Base-by-base conservation (phyloP, 1,140 invertebrate genomes). In the Eumaeus atala region DNA sequence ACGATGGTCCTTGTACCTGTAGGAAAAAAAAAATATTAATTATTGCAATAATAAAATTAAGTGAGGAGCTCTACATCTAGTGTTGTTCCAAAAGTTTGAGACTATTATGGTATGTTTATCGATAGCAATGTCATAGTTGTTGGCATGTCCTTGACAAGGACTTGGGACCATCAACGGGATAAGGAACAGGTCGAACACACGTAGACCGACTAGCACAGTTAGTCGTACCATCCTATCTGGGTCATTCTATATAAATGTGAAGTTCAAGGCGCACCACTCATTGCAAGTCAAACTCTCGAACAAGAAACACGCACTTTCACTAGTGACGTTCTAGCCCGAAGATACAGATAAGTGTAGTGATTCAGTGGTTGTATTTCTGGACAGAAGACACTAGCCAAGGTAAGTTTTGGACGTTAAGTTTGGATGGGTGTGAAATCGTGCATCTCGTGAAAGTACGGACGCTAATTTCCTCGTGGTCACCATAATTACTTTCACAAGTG, bases 241-340 rank as follows among this genome's bases (percentile, higher is more conserved):
- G 84, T 87, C 84, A 87, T 72, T 66, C 66, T 87, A 84, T 86
- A 86, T 87, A 87, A 82, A 83, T 79, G 72, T 77, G 76, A 86
- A 87, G 84, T 84, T 83, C 79, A 87, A 84, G 83, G 75, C 77
- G 69, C 74, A 63, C 68, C 74, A 69, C 74, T 80, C 84, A 87
- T 79, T 82, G 78, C 74, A 78, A 82, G 81, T 83, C 60, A 72
- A 72, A 81, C 74, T 75, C 74, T 74, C 84, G 75, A 66, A 71
- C 67, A 62, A 72, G 68, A 67, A 72, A 66, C 77, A 87, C 79
- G 81, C 72, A 84, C 81, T 87, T 87, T 87, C 84, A 77, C 79
- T 71, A 62, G 80, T 79, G 74, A 79, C 70, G 50, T 67, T 67
- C 48, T 59, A 67, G 69, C 72, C 69, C 70, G 66, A 76, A 76